Evolutionary conservation across 2,113 vertebrate genomes (phyloP).

Genomic region (Bagarius yarrelli): DNA sequence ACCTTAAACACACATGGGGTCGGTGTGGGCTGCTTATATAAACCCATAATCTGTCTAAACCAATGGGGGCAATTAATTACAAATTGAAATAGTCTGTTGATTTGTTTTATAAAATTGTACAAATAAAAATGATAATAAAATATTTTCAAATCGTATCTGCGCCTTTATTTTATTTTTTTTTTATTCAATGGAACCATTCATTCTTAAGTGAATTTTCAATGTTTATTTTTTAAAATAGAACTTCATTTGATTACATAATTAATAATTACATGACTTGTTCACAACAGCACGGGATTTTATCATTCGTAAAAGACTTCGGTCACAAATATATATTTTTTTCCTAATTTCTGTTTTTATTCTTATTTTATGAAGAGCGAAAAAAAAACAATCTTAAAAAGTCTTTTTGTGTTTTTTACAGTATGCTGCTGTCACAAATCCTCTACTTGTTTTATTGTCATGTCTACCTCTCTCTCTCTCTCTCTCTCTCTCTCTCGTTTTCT

Average conservation of each 20-base stretch:
- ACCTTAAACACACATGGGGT: slow-evolving; percentile 53
- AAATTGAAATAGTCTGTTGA: neutral
- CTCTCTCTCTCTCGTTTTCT: slow-evolving; percentile 15
- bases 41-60: slow-evolving; percentile 41
- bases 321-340: neutral
- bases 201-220: neutral
- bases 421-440: slow-evolving; percentile 61
- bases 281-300: neutral
- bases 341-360: no score
- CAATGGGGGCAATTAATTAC: slow-evolving; percentile 32
- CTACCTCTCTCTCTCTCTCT: slow-evolving; percentile 14
- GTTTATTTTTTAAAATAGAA: neutral
- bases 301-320: neutral
- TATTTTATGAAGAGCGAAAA: neutral
- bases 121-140: neutral
- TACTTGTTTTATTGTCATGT: slow-evolving; percentile 53
- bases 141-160: neutral
- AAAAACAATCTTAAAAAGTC: neutral
- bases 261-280: neutral
- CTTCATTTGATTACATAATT: neutral
- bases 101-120: neutral
- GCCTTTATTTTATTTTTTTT: neutral
- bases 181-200: neutral
- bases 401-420: slow-evolving; percentile 18
- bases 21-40: slow-evolving; percentile 46